Evolutionary conservation across 2,888 invertebrate species (phyloP), one percentile per base, ranked within the genome.

Genomic region (Melanchra persicariae): DNA sequence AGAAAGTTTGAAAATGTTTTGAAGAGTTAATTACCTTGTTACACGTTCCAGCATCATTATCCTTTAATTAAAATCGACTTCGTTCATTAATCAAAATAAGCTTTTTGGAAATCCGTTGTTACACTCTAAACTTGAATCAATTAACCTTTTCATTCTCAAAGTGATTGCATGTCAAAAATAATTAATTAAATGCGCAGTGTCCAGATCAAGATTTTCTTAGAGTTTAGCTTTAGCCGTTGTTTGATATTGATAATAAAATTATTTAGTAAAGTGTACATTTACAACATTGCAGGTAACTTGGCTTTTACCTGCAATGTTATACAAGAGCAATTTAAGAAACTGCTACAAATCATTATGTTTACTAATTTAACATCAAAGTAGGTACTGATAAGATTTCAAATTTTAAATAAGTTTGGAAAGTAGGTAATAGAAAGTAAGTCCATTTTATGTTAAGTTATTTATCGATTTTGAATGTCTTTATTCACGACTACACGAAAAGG

Each of bases 21-120:
- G 26, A 52, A 54, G n/a, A 24, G 52, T 67, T 66, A 54, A 65
- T 58, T 17, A 59, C 40, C 47, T 60, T 30, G 67, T 73, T 59
- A 60, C 17, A 55, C 12, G 47, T 49, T 37, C 26, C 47, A 26
- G 26, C 22, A 26, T 49, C 15, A 74, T 74, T 59, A 67, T 19
- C 9, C 40, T 30, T 43, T 58, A 30, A 65, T 58, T 52, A 43
- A 71, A 59, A 40, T 49, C 10, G 10, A 49, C 52, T 61, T 49
- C 10, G 7, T 64, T 74, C 26, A 77, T 77, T 69, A 64, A 68
- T 57, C 30, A 69, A 61, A 54, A 52, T 22, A 51, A 68, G 26
- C 5, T 61, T 64, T 73, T 34, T n/a, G 26, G 26, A 40, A 54
- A 60, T 26, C 43, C 58, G 10, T 34, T 12, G 17, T 17, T 24